A percentile compares a stretch with the other conserved stretches of the same genome.
Conservation (phyloP, 2,113 vertebrate genomes). For the Semnornis frantzii region DNA sequence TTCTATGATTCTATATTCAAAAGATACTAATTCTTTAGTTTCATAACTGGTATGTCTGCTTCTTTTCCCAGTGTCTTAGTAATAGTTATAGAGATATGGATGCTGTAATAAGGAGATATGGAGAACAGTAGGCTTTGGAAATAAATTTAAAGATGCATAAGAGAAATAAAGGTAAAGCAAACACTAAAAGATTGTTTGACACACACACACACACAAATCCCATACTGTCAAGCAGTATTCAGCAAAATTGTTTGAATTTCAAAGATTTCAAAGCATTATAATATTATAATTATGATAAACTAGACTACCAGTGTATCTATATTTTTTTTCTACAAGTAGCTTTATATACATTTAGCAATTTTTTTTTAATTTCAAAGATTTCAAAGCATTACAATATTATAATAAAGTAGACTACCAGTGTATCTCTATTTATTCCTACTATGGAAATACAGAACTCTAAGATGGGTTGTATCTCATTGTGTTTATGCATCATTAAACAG, state of each 20-base stretch:
- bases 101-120: background rate
- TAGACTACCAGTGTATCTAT: background rate
- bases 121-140: background rate
- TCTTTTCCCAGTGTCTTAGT: background rate
- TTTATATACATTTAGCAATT: background rate
- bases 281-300: background rate
- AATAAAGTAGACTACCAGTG: background rate
- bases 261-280: background rate
- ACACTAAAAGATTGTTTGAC: background rate
- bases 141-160: background rate
- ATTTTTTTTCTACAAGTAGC: background rate
- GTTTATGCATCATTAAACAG: background rate
- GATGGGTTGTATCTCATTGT: accelerated
- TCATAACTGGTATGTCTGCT: background rate
- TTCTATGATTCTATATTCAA: background rate
- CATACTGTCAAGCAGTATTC: background rate
- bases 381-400: background rate
- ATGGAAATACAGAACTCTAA: background rate
- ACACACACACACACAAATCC: background rate
- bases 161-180: background rate
- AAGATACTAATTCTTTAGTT: background rate
- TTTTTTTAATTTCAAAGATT: background rate
- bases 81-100: background rate
- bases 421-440: background rate
- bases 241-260: background rate